These are phyloP conservation scores for Poecilia wingei DNA, from an alignment of 2,797 vertebrate species.

Conservation along the genomic window DNA sequence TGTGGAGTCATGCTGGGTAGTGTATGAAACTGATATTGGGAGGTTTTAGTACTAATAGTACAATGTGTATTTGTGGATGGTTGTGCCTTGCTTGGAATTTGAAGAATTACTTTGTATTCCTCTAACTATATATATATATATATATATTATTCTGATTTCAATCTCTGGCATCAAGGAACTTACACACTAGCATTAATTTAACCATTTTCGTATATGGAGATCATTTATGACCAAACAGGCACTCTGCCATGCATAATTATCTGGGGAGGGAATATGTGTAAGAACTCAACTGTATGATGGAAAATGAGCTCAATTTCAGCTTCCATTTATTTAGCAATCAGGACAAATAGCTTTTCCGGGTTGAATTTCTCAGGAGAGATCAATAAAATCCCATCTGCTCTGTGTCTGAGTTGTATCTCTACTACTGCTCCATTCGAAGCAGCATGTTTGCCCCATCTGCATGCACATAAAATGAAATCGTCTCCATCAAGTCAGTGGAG, in stretches of 20 bases:
- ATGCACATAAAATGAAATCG: constrained; percentile 26
- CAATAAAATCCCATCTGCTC: constrained; percentile 60
- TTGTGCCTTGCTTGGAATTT: constrained; percentile 6
- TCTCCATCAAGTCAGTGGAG: constrained; percentile 9
- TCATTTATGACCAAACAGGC: constrained; percentile 52
- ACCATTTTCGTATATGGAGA: background rate
- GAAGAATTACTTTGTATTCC: background rate
- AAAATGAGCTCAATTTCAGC: constrained; percentile 56
- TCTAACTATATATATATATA: background rate
- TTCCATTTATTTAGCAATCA: constrained; percentile 64
- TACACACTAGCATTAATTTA: constrained; percentile 33
- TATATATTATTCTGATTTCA: background rate
- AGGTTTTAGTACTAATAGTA: constrained; percentile 3
- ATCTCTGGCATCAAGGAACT: background rate
- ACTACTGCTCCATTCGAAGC: constrained; percentile 28
- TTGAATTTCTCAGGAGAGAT: constrained; percentile 42
- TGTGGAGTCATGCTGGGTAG: constrained; percentile 14
- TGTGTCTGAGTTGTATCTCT: constrained; percentile 38
- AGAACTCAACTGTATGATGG: constrained; percentile 35
- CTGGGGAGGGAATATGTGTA: constrained; percentile 21
- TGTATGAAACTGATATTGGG: constrained; percentile 30
- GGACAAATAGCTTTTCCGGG: constrained; percentile 62
- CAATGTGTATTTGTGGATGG: background rate
- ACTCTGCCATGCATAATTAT: constrained; percentile 30
- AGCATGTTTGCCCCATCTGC: constrained; percentile 28